Percentiles rank a stretch among this genome's conserved stretches.
Conservation (phyloP, 37 sponge, comb jelly and placozoan species). For the Lycopodina hypogea region DNA sequence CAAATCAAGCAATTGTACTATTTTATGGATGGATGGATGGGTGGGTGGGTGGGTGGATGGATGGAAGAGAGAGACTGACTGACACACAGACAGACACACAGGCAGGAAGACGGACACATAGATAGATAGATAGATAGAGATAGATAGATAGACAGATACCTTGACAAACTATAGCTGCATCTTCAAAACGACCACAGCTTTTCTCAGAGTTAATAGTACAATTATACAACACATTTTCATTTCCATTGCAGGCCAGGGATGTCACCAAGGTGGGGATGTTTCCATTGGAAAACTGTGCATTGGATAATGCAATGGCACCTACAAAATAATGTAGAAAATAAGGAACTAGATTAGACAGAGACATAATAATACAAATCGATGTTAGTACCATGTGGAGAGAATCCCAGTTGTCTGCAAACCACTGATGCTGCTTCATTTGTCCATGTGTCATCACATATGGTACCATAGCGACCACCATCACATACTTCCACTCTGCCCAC, state of each 20-base stretch:
- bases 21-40: too few relatives aligned
- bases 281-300: background rate
- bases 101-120: too few relatives aligned
- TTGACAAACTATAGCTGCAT: conserved; percentile 38
- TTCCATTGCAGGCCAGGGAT: conserved; percentile 7
- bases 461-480: conserved; percentile 16
- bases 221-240: conserved; percentile 3
- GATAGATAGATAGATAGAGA: too few relatives aligned
- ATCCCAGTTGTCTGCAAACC: conserved; percentile 31
- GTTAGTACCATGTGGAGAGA: conserved; percentile 31
- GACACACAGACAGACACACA: too few relatives aligned
- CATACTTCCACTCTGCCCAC: conserved; percentile 43
- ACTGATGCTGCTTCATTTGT: conserved; percentile 26
- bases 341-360: background rate
- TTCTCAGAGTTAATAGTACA: background rate
- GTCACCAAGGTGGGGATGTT: background rate
- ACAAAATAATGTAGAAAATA: background rate
- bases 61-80: too few relatives aligned
- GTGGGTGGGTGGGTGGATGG: too few relatives aligned
- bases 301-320: conserved; percentile 8
- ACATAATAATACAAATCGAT: too few relatives aligned
- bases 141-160: background rate
- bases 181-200: conserved; percentile 26
- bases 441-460: conserved; percentile 36
- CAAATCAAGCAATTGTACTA: too few relatives aligned